These are phyloP conservation scores for Drosophila maculinotata DNA, from an alignment of 2,888 invertebrate genomes.

Conservation along the genomic window DNA sequence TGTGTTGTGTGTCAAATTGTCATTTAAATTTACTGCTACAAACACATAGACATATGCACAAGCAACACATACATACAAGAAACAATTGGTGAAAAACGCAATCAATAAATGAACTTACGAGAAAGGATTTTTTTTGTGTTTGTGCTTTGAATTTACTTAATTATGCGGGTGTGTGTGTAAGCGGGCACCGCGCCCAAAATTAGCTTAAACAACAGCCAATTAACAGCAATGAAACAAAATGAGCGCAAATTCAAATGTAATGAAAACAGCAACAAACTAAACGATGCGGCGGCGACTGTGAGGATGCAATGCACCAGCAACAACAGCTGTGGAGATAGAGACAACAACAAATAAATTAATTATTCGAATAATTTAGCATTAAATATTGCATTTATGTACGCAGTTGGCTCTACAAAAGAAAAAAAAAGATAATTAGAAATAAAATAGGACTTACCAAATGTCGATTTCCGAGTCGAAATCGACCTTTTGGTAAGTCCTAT, in stretches of 20 bases:
- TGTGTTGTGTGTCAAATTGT: constrained; percentile 39
- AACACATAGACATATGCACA: constrained; percentile 27
- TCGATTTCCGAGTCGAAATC: constrained; percentile 14
- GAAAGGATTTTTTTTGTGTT: constrained; percentile 11
- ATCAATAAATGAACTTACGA: constrained; percentile 34
- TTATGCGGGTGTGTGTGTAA: constrained; percentile 21
- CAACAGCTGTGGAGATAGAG: too few relatives aligned
- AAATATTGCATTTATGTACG: constrained; percentile 40
- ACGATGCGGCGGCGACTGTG: constrained; percentile 15
- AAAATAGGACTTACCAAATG: constrained; percentile 2
- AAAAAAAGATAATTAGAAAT: background rate
- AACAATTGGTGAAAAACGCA: constrained; percentile 29
- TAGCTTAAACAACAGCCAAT: constrained; percentile 53
- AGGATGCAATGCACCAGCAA: constrained; percentile 40
- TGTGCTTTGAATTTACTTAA: constrained; percentile 22
- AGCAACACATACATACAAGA: constrained; percentile 18
- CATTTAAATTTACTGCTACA: constrained; percentile 30
- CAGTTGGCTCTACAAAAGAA: constrained; percentile 43
- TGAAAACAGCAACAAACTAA: constrained; percentile 15
- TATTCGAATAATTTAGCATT: constrained; percentile 27
- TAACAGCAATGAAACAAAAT: constrained; percentile 54
- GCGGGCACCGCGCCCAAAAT: constrained; percentile 65
- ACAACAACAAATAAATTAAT: constrained; percentile 17
- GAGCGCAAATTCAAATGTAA: constrained; percentile 50
- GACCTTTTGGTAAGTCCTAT: too few relatives aligned